Percentiles rank a stretch among this genome's conserved stretches.
Evolutionary conservation across 2,888 invertebrate genomes (phyloP).

Genomic region (Gnatocerus cornutus): DNA sequence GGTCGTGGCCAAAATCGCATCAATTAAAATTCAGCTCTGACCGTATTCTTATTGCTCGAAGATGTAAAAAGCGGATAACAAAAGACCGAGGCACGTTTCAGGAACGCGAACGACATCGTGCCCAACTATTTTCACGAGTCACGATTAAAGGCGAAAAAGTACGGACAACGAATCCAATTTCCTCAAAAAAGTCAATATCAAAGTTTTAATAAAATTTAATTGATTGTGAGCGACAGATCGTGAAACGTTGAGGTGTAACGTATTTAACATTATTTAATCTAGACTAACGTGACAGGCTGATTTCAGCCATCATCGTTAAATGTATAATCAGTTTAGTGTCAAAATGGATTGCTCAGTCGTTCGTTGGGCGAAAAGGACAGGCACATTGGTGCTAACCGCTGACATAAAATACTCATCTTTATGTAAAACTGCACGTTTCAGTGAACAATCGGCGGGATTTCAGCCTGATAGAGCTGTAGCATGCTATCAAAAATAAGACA

Average conservation of each 20-base stretch:
- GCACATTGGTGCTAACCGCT: not conserved
- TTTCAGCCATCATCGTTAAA: conserved; percentile 46
- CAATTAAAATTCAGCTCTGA: conserved; percentile 28
- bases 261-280: conserved; percentile 42
- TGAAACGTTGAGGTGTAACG: conserved; percentile 46
- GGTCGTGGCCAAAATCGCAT: not conserved
- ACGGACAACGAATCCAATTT: conserved; percentile 27
- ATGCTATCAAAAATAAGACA: too few species aligned
- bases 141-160: conserved; percentile 23
- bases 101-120: conserved; percentile 2
- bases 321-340: conserved; percentile 46
- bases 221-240: conserved; percentile 41
- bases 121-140: conserved; percentile 24
- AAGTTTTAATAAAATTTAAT: conserved; percentile 40
- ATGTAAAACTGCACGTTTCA: not conserved
- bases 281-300: conserved; percentile 43
- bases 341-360: conserved; percentile 35
- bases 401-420: not conserved
- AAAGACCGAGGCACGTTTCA: conserved; percentile 29
- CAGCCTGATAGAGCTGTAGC: not conserved
- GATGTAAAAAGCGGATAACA: conserved; percentile 26
- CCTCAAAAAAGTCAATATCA: conserved; percentile 17
- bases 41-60: conserved; percentile 5
- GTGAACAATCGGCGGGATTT: not conserved
- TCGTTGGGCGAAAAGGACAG: conserved; percentile 3